Evolutionary conservation across 1,140 invertebrate species (phyloP).

Genomic region (Bombus superbus): DNA sequence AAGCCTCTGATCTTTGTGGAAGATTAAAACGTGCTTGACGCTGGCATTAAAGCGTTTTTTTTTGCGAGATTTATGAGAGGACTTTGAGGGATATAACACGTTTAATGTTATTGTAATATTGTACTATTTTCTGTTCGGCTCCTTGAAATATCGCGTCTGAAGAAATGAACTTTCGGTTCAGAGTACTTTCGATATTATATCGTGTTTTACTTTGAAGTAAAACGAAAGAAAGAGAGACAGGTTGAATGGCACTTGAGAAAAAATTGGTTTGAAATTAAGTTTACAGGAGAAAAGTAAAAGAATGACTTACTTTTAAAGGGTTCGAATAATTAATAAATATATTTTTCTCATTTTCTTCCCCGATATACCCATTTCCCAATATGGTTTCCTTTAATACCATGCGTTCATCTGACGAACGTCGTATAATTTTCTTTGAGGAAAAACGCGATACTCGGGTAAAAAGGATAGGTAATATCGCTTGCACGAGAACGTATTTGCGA

Average conservation of each 20-base stretch:
- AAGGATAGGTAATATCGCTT: neutral
- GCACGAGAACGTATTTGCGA: neutral
- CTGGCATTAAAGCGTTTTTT: neutral
- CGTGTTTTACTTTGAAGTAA: too few species aligned
- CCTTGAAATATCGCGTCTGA: neutral
- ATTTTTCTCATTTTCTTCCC: too few species aligned
- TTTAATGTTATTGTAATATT: neutral
- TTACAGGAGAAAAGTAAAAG: too few species aligned
- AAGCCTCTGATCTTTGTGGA: neutral
- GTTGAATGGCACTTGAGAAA: too few species aligned
- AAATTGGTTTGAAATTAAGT: too few species aligned
- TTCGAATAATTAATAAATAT: too few species aligned
- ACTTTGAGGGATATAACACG: neutral
- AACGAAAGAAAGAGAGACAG: too few species aligned
- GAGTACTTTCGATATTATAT: neutral
- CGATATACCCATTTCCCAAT: too few species aligned
- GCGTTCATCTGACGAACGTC: neutral
- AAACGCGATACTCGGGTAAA: neutral
- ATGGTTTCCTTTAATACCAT: too few species aligned
- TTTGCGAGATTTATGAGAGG: too few species aligned
- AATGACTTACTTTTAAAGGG: too few species aligned
- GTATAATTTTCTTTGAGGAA: neutral
- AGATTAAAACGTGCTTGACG: neutral
- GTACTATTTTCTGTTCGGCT: neutral
- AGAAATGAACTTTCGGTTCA: neutral